Evolutionary conservation across 2,113 vertebrate species (phyloP), one percentile per base, ranked within the genome.

Genomic region (western clawed frog (Xenopus tropicalis)): DNA sequence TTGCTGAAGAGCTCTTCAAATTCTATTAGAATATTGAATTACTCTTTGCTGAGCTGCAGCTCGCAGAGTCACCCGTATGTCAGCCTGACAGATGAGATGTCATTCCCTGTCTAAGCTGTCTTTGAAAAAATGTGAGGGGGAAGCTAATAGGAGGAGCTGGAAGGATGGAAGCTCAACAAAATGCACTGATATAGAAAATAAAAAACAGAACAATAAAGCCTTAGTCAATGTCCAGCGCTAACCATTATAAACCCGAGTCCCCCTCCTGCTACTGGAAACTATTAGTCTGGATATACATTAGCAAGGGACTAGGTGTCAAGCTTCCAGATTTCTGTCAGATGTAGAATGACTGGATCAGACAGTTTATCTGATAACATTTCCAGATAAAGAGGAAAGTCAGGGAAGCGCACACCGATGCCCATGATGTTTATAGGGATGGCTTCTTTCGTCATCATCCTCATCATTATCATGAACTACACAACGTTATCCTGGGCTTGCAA

Each of bases 11-110:
- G 86, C 85, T 3, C 42, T 80, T 89, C 70, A 78, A 90, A 92
- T 93, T 88, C 90, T 90, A 88, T 86, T 89, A 88, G 86, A 92
- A 93, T 92, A 93, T 93, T 91, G 91, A 91, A 91, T 93, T 89
- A 90, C 86, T 87, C 86, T 78, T 81, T 70, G 77, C 73, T 80
- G 84, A 86, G 88, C 85, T 86, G 87, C 83, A 90, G 85, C 86
- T 88, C 66, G 79, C 76, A 74, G 75, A 79, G 79, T 62, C 70
- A 66, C 72, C 77, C 88, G 83, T 92, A 89, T 85, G 89, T 93
- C 90, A 91, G 85, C 79, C 78, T 93, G 92, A 91, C 86, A 91
- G 88, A 93, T 91, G 90, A 88, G 84, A 88, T 91, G 90, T 89
- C 91, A 86, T 81, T 84, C 72, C 85, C 88, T 79, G 83, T 88